Base-by-base conservation (phyloP, 2,888 invertebrate genomes). In the Tenodera sinensis region DNA sequence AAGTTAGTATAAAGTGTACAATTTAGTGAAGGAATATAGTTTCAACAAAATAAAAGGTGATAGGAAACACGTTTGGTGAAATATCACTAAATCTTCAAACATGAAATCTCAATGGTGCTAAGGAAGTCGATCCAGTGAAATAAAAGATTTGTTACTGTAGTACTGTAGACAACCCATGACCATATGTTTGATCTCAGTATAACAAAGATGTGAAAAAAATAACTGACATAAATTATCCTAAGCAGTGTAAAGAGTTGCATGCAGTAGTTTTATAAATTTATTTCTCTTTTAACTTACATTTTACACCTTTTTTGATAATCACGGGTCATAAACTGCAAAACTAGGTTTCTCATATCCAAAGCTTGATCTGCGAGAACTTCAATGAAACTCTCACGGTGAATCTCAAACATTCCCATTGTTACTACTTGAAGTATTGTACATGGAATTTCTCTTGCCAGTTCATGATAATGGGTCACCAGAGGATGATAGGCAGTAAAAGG, bases 391-490 rank as follows among this genome's bases (percentile, higher is more conserved):
- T 95, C 95, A 89, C 98, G 95, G 93, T 97, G 96, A 92, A 98
- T 96, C 92, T 97, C 96, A 92, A 97, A 99, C 94, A 98, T 95
- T 14, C 98, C 98, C 92, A 97, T 96, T 28, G 96, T 95, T 27
- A 97, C 95, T 0, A 96, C 96, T 90, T 96, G 95, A 91, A 96
- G 95, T 81, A 95, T 93, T 84, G 93, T 93, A 1, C 94, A 93
- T 0, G 92, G 93, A 90, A 95, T 94, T 89, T 94, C 94, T 92
- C 94, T 94, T 91, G 92, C 94, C 91, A 94, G 92, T 30, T 92
- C 91, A 90, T 94, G 93, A 91, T 94, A 95, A 89, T 93, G 93
- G 87, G 93, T 92, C 7, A 95, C 93, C 91, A 89, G 83, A 34
- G 89, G 88, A 25, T 92, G 91, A 91, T 93, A 93, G 81, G 94